phyloP scores from a whole-genome alignment of 2,888 invertebrate genomes.

The Anaspis maculata region DNA sequence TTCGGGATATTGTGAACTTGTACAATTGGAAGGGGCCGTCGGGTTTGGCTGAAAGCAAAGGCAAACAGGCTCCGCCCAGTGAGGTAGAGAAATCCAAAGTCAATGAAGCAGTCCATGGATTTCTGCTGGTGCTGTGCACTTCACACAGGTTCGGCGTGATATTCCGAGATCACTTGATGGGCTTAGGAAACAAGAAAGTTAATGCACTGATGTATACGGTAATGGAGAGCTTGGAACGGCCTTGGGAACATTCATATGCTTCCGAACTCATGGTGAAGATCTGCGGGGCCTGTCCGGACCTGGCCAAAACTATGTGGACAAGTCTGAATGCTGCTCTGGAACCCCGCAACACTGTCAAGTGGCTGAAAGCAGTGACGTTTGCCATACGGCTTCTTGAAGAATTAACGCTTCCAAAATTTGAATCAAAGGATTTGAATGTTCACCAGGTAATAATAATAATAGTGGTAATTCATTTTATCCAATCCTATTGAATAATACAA shows the following conservation, averaged over 20 bases:
- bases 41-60: constrained; percentile 43
- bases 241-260: constrained; percentile 61
- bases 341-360: constrained; percentile 49
- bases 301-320: constrained; percentile 54
- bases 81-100: constrained; percentile 47
- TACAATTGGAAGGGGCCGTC: constrained; percentile 70
- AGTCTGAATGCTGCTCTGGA: constrained; percentile 54
- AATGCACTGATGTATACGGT: constrained; percentile 57
- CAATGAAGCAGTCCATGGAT: constrained; percentile 52
- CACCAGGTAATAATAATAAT: constrained; percentile 48
- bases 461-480: too few relatives aligned
- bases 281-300: constrained; percentile 61
- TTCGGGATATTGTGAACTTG: constrained; percentile 59
- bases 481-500: too few relatives aligned
- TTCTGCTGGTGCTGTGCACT: constrained; percentile 66
- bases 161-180: constrained; percentile 61
- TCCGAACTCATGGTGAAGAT: constrained; percentile 56
- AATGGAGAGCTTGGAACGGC: constrained; percentile 55
- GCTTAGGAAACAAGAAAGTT: constrained; percentile 48
- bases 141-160: constrained; percentile 69
- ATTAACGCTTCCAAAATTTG: constrained; percentile 43
- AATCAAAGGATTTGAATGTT: too few relatives aligned
- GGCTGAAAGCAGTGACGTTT: constrained; percentile 47
- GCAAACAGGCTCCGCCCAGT: constrained; percentile 33
- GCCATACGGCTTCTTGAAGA: constrained; percentile 42